These are phyloP conservation scores for Euborellia annulipes DNA, from an alignment of 1,140 invertebrate species.

Conservation along the genomic window DNA sequence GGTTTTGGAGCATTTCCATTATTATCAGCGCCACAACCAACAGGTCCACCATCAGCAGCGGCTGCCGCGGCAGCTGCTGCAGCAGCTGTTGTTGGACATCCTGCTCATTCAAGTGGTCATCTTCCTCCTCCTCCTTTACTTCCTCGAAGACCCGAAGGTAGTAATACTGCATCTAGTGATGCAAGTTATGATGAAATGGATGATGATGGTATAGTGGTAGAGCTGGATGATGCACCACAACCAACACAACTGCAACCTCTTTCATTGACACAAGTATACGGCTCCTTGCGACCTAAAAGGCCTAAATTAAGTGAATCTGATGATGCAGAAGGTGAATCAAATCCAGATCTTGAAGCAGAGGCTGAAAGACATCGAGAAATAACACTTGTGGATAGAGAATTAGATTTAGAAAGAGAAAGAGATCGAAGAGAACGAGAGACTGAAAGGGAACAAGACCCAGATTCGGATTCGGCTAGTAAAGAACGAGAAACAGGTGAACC, in stretches of 20 bases:
- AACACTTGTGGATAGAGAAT: too few species aligned
- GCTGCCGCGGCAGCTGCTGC: conserved; percentile 33
- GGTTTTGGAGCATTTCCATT: conserved; percentile 61
- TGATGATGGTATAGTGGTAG: too few species aligned
- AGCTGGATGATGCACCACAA: too few species aligned
- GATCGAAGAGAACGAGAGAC: too few species aligned
- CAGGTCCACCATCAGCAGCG: conserved; percentile 52
- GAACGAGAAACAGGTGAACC: conserved; percentile 27
- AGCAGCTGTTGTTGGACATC: not conserved
- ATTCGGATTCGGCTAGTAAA: conserved; percentile 35
- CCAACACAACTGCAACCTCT: too few species aligned
- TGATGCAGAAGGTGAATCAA: conserved; percentile 40
- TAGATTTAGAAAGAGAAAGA: too few species aligned
- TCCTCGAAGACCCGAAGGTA: not conserved
- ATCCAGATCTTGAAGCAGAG: not conserved
- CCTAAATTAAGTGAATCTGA: conserved; percentile 41
- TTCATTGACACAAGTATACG: too few species aligned
- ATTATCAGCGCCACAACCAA: conserved; percentile 55
- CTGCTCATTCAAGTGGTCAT: not conserved
- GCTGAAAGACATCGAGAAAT: too few species aligned
- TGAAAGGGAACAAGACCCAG: conserved; percentile 15
- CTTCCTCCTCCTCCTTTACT: not conserved
- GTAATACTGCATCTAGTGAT: too few species aligned
- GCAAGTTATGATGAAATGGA: too few species aligned
- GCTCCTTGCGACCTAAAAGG: conserved; percentile 44